Percentiles rank a stretch among this genome's conserved stretches.
These are phyloP conservation scores for Orcinus orca DNA, from an alignment of 2,113 vertebrate species.

Conservation along the genomic window DNA sequence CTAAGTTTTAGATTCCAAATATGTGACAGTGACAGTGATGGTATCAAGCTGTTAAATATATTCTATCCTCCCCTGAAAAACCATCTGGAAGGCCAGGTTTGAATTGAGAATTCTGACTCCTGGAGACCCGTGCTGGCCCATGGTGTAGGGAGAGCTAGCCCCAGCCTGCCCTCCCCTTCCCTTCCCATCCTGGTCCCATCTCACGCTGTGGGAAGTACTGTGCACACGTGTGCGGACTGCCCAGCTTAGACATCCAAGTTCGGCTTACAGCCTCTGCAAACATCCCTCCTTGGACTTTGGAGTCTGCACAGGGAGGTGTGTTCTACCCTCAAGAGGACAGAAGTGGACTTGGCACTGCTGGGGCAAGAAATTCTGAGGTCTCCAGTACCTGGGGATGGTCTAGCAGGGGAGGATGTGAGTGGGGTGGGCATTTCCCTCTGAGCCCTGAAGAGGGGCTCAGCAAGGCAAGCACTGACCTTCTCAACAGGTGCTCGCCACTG, in stretches of 20 bases:
- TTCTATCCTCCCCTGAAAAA: background rate
- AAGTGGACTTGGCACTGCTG: background rate
- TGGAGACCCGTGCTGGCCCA: background rate
- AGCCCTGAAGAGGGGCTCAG: background rate
- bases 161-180: background rate
- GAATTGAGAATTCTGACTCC: background rate
- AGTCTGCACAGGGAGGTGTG: background rate
- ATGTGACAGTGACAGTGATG: background rate
- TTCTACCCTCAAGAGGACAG: background rate
- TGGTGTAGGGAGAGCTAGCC: background rate
- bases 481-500: background rate
- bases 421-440: background rate
- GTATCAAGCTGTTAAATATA: background rate
- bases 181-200: background rate
- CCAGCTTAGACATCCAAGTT: background rate
- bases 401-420: background rate
- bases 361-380: background rate
- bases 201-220: background rate
- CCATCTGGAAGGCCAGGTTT: background rate
- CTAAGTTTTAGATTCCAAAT: background rate
- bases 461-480: background rate
- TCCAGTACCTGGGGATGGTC: background rate
- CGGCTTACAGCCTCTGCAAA: background rate
- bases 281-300: background rate
- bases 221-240: fast-evolving